Conservation (phyloP, 2,113 vertebrate species). For the Alces alces region DNA sequence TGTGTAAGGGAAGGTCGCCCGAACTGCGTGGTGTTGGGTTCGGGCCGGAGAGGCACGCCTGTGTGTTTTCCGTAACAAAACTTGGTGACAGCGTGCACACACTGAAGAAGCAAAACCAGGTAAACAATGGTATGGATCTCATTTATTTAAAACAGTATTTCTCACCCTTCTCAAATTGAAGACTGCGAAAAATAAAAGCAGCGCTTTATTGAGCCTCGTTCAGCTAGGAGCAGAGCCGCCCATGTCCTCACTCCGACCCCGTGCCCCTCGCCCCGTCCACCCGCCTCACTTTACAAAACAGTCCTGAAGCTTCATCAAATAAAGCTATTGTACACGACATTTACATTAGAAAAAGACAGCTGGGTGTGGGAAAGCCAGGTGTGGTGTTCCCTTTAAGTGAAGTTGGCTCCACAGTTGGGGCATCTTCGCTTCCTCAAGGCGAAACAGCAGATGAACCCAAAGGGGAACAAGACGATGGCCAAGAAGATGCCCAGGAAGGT, state of each 20-base stretch:
- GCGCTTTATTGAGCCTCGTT: conserved; percentile 76
- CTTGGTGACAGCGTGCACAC: neutral
- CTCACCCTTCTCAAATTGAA: conserved; percentile 71
- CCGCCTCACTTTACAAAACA: conserved; percentile 80
- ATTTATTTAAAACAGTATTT: conserved; percentile 72
- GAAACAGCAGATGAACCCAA: conserved; percentile 97
- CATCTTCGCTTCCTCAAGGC: conserved; percentile 95
- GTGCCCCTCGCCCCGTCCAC: conserved; percentile 50
- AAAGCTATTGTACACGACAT: conserved; percentile 85
- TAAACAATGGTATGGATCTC: conserved; percentile 51
- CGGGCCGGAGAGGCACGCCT: no score
- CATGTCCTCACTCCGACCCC: conserved; percentile 58
- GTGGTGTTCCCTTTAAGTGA: conserved; percentile 87
- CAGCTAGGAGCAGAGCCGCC: conserved; percentile 63
- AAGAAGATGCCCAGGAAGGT: conserved; percentile 96
- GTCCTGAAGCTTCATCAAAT: conserved; percentile 77
- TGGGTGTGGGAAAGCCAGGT: conserved; percentile 69
- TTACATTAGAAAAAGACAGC: conserved; percentile 84
- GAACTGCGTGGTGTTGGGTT: rapidly evolving
- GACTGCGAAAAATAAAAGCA: conserved; percentile 81
- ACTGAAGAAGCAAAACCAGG: neutral
- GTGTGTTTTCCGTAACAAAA: neutral
- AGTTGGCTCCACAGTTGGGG: conserved; percentile 96
- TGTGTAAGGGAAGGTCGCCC: rapidly evolving
- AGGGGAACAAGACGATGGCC: conserved; percentile 96